Evolutionary conservation across 2,888 invertebrate genomes (phyloP), one percentile per base, ranked within the genome.

Genomic region (Bhutanitis thaidina): DNA sequence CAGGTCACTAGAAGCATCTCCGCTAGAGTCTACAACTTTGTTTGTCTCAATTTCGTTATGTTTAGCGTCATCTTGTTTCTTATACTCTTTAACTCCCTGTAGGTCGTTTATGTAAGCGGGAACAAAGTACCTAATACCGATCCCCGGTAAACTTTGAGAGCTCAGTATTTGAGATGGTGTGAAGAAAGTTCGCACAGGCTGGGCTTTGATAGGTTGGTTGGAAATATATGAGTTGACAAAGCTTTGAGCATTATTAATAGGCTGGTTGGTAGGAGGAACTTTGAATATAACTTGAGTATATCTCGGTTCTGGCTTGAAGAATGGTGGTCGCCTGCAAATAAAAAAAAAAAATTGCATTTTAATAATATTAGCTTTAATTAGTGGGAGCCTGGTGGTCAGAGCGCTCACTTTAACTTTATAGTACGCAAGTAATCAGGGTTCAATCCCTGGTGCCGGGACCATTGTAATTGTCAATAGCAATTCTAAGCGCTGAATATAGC

Each of bases 171-270:
- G 79, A 0, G 74, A 61, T 50, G 76, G 77, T 5, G 70, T 77
- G 55, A 81, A 75, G 63, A 76, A 79, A 55, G 73, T 63, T n/a
- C 55, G 56, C 0, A 65, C 53, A 2, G 74, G 62, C 49, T 67
- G 55, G 8, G 68, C 72, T 38, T 69, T 66, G 8, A 72, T 60
- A 3, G 75, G 68, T 55, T 69, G 69, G 27, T 54, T 65, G 1
- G 85, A 84, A 32, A 71, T 61, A 61, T 90, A 90, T 0, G 82
- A 70, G 66, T 80, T 87, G 59, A 80, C 88, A 57, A 90, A 88
- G 3, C 77, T 73, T 62, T 87, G 84, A 0, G 80, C 89, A 48
- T 73, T 86, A 68, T 66, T 88, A 3, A 74, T 62, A 8, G 78
- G 71, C 39, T 59, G 60, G 5, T 69, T 70, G 1, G 71, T 39